These are phyloP conservation scores for Diadema setosum DNA, from an alignment of 35 echinoderm and acorn worm species.

Conservation along the genomic window DNA sequence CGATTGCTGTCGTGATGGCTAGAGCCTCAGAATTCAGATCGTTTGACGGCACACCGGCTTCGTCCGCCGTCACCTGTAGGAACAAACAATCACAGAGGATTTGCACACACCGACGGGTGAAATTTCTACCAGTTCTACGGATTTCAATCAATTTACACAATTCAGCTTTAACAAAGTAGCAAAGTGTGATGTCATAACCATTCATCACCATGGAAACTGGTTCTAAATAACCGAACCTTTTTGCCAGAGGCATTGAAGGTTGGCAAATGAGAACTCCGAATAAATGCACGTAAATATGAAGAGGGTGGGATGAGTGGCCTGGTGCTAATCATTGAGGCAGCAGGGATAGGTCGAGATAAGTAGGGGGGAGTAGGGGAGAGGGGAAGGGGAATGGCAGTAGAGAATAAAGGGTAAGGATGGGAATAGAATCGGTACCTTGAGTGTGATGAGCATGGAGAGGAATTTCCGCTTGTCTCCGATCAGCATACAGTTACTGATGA, in stretches of 20 bases:
- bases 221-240: no score
- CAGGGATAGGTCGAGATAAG: neutral
- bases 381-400: neutral
- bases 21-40: slow-evolving; percentile 73
- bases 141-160: no score
- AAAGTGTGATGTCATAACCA: no score
- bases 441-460: slow-evolving; percentile 68
- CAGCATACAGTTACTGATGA: slow-evolving; percentile 97
- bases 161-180: no score
- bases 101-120: no score
- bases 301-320: neutral
- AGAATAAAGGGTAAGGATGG: neutral
- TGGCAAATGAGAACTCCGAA: no score
- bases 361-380: neutral
- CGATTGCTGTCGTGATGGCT: slow-evolving; percentile 31
- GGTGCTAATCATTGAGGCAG: neutral
- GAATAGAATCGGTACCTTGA: slow-evolving; percentile 56
- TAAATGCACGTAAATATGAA: no score
- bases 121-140: no score
- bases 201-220: no score
- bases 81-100: no score
- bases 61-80: slow-evolving; percentile 64
- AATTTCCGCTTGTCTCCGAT: slow-evolving; percentile 91
- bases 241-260: no score
- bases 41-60: slow-evolving; percentile 39